phyloP scores from a whole-genome alignment of 2,797 vertebrate genomes.

The Platyrinchus mystaceus region DNA sequence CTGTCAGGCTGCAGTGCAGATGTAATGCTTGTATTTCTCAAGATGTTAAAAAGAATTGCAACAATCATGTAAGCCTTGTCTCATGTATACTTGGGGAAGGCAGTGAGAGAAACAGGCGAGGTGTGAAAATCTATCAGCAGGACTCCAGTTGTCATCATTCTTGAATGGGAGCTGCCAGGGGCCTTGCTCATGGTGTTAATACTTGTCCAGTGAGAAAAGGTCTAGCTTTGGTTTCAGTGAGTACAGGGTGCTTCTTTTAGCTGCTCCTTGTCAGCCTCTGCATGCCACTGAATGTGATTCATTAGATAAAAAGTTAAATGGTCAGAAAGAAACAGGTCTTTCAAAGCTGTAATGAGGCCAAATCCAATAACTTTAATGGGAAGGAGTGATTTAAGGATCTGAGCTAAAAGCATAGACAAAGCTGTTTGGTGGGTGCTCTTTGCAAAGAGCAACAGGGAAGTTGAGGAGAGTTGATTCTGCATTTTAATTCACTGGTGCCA shows the following conservation, averaged over 20 bases:
- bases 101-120: background rate
- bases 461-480: background rate
- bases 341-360: background rate
- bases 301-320: background rate
- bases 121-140: background rate
- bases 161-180: background rate
- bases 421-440: background rate
- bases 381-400: background rate
- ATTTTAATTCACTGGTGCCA: background rate
- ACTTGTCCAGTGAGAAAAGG: background rate
- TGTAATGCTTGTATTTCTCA: background rate
- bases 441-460: background rate
- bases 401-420: background rate
- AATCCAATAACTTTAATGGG: background rate
- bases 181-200: background rate
- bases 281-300: background rate
- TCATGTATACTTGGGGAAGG: background rate
- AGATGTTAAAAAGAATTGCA: background rate
- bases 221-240: background rate
- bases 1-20: background rate
- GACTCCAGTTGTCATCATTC: background rate
- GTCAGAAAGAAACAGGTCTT: background rate
- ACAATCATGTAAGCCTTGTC: background rate
- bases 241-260: background rate
- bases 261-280: background rate